Percentiles rank a stretch among this genome's conserved stretches.
Evolutionary conservation across 2,888 invertebrate genomes (phyloP).

Genomic region (Cryptus viduatorius): DNA sequence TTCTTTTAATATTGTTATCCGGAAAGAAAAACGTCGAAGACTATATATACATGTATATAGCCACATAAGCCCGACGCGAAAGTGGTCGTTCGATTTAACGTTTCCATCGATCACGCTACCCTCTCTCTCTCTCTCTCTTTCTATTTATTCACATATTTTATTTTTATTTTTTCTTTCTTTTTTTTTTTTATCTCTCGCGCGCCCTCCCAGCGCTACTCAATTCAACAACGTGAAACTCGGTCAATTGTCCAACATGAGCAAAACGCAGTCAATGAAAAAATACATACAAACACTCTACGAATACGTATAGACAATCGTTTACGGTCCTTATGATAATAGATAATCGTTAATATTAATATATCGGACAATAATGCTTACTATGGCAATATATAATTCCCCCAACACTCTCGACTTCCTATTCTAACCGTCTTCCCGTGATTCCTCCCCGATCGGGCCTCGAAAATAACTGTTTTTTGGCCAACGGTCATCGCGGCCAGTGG

Average conservation of each 20-base stretch:
- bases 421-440: constrained; percentile 14
- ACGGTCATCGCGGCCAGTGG: background rate
- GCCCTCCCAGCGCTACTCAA: constrained; percentile 61
- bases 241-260: constrained; percentile 77
- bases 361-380: constrained; percentile 58
- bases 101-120: constrained; percentile 32
- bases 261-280: constrained; percentile 80
- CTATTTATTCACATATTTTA: background rate
- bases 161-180: constrained; percentile 6
- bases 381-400: constrained; percentile 56
- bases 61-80: constrained; percentile 8
- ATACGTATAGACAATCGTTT: constrained; percentile 70
- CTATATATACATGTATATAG: background rate
- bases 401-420: constrained; percentile 21
- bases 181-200: constrained; percentile 36
- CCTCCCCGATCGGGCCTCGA: background rate
- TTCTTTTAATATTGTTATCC: constrained; percentile 18
- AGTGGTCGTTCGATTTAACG: constrained; percentile 14
- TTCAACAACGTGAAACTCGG: constrained; percentile 73
- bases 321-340: constrained; percentile 57
- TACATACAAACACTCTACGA: constrained; percentile 78
- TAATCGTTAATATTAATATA: constrained; percentile 67
- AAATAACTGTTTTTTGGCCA: background rate
- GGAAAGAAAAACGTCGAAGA: constrained; percentile 38
- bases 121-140: constrained; percentile 1